Percentiles rank a stretch among this genome's conserved stretches.
Conservation (phyloP, 2,888 invertebrate genomes). For the Campopleginae sp. region DNA sequence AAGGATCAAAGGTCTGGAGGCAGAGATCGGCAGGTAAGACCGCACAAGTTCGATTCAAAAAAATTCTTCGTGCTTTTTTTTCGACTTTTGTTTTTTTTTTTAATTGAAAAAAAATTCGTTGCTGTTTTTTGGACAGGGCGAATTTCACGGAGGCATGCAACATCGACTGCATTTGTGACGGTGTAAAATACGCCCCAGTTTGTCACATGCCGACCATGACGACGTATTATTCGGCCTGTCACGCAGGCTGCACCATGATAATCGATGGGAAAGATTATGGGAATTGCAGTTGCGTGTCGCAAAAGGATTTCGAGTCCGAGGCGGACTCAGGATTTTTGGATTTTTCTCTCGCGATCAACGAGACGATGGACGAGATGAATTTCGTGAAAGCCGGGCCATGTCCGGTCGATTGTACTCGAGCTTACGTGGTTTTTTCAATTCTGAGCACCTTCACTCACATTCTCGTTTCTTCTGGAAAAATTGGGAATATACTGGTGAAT, state of each 20-base stretch:
- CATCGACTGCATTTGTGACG: constrained; percentile 86
- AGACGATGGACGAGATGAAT: constrained; percentile 37
- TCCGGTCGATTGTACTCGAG: constrained; percentile 77
- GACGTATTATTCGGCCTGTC: constrained; percentile 90
- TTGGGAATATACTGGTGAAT: constrained; percentile 88
- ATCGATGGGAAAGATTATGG: constrained; percentile 80
- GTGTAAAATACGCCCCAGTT: constrained; percentile 87
- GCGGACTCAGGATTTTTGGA: constrained; percentile 2
- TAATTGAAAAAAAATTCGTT: constrained; percentile 26
- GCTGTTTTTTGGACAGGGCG: constrained; percentile 80
- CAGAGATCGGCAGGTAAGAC: constrained; percentile 80
- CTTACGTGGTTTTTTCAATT: constrained; percentile 84
- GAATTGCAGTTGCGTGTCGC: constrained; percentile 77
- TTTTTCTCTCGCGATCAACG: neutral
- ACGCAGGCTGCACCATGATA: constrained; percentile 87
- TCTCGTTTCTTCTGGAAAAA: constrained; percentile 88
- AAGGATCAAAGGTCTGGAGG: constrained; percentile 81
- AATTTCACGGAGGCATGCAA: constrained; percentile 86
- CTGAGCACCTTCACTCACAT: constrained; percentile 86
- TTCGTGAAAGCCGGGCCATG: constrained; percentile 82
- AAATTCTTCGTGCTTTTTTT: neutral
- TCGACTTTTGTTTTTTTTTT: constrained; percentile 24
- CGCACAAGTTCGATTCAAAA: neutral
- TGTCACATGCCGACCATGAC: constrained; percentile 86
- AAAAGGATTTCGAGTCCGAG: constrained; percentile 1